These are phyloP conservation scores for Poeciliopsis turrubarensis DNA, from an alignment of 2,113 vertebrate genomes.

Conservation along the genomic window DNA sequence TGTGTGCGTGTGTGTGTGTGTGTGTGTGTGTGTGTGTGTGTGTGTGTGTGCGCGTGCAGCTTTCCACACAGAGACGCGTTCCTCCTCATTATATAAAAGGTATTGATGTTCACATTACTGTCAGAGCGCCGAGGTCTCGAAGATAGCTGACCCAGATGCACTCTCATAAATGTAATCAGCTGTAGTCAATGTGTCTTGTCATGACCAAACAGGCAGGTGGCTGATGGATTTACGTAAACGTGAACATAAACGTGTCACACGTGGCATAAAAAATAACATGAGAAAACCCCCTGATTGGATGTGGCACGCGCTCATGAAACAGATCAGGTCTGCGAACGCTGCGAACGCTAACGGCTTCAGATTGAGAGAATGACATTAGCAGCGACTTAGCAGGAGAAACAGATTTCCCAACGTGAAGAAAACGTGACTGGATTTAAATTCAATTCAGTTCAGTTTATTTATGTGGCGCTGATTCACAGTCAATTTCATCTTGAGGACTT, in stretches of 20 bases:
- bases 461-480: too few species aligned
- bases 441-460: too few species aligned
- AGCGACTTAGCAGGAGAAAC: neutral
- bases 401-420: conserved; percentile 10
- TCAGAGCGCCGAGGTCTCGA: conserved; percentile 12
- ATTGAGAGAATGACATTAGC: neutral
- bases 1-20: neutral
- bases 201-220: neutral
- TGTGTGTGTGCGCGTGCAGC: neutral
- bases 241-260: neutral
- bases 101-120: conserved; percentile 44
- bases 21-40: neutral
- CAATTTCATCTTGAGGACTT: too few species aligned
- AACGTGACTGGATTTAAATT: neutral
- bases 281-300: neutral
- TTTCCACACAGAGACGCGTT: neutral
- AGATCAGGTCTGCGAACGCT: neutral
- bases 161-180: neutral
- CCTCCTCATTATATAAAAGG: conserved; percentile 26
- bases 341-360: neutral
- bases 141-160: conserved; percentile 5
- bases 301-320: neutral
- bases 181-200: neutral
- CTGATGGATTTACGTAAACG: neutral
- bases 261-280: neutral